Evolutionary conservation across 1,140 invertebrate species (phyloP).

Genomic region (Neodiprion pinetum): DNA sequence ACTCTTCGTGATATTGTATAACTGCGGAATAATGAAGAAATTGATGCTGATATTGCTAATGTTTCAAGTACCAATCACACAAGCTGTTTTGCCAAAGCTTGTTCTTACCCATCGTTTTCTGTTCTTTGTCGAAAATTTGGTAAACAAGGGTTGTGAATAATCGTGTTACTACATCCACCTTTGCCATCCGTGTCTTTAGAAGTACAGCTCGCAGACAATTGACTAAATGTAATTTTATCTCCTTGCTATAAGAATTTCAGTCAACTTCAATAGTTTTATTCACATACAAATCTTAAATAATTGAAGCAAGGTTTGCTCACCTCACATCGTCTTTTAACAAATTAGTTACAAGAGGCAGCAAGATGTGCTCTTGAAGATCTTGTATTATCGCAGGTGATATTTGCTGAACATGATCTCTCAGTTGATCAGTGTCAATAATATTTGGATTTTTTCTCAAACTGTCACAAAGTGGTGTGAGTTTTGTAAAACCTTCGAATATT

Average conservation of each 20-base stretch:
- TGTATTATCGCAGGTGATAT: slow-evolving; percentile 56
- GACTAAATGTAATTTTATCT: slow-evolving; percentile 57
- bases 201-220: slow-evolving; percentile 56
- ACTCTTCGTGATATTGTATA: slow-evolving; percentile 63
- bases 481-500: slow-evolving; percentile 50
- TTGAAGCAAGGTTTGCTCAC: slow-evolving; percentile 39
- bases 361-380: slow-evolving; percentile 61
- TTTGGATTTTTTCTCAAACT: slow-evolving; percentile 57
- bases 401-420: slow-evolving; percentile 43
- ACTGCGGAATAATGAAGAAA: slow-evolving; percentile 51
- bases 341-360: slow-evolving; percentile 62
- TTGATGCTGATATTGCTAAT: neutral
- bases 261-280: slow-evolving; percentile 19
- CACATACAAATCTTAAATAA: slow-evolving; percentile 20
- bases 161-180: slow-evolving; percentile 59
- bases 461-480: slow-evolving; percentile 64
- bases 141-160: slow-evolving; percentile 58
- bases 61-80: slow-evolving; percentile 7
- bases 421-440: slow-evolving; percentile 43
- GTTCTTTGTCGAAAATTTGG: slow-evolving; percentile 60
- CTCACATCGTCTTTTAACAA: slow-evolving; percentile 54
- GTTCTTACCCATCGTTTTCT: slow-evolving; percentile 59
- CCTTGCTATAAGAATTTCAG: slow-evolving; percentile 43
- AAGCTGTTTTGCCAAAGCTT: slow-evolving; percentile 10
- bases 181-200: slow-evolving; percentile 53